Conservation (phyloP, 2,113 vertebrate genomes). For the Jacana jacana region DNA sequence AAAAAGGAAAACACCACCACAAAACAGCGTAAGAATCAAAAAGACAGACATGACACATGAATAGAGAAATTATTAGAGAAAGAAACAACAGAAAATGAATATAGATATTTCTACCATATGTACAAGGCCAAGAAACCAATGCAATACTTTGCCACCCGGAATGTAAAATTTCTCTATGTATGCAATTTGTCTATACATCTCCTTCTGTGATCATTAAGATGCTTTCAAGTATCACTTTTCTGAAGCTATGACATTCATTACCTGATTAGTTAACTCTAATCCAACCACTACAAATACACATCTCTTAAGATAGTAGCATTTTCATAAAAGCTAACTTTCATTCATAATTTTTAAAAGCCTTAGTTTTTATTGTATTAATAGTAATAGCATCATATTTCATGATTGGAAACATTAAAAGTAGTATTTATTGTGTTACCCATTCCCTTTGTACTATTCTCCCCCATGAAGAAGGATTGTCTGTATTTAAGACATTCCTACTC, state of each 20-base stretch:
- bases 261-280: not conserved
- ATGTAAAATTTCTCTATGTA: not conserved
- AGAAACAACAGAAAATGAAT: conserved; percentile 25
- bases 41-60: conserved; percentile 28
- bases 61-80: conserved; percentile 42
- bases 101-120: not conserved
- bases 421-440: not conserved
- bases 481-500: not conserved
- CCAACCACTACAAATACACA: not conserved
- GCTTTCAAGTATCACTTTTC: not conserved
- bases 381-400: not conserved
- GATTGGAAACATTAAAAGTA: not conserved
- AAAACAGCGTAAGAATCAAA: not conserved
- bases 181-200: not conserved
- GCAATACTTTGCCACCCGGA: not conserved
- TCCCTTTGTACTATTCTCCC: not conserved
- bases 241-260: not conserved
- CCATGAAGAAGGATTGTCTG: not conserved
- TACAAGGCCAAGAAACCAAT: not conserved
- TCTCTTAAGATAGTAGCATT: not conserved
- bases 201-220: not conserved
- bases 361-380: not conserved
- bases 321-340: not conserved
- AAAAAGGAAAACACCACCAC: conserved; percentile 42
- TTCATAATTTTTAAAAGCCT: not conserved